phyloP scores from a whole-genome alignment of 2,113 vertebrate species.

The Pao palembangensis region DNA sequence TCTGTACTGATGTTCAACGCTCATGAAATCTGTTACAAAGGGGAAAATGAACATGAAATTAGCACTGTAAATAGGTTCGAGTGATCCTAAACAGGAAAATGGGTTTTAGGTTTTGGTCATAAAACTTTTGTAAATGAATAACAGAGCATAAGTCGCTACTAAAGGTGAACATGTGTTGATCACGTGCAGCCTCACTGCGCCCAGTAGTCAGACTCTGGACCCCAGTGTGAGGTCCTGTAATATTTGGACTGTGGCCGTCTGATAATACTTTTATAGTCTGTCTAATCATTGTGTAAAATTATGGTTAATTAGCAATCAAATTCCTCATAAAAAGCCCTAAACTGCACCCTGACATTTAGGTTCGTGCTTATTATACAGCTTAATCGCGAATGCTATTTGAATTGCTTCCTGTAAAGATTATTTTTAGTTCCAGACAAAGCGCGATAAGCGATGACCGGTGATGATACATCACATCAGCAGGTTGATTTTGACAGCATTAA shows the following conservation, averaged over 20 bases:
- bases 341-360: neutral
- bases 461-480: neutral
- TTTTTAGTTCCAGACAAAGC: neutral
- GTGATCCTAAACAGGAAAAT: too few species aligned
- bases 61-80: neutral
- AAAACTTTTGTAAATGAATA: neutral
- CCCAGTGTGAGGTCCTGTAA: neutral
- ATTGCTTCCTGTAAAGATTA: neutral
- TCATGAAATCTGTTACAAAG: constrained; percentile 25
- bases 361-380: neutral
- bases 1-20: neutral
- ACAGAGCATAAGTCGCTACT: neutral
- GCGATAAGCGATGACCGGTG: neutral
- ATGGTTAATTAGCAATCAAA: neutral
- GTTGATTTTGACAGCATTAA: too few species aligned
- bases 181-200: neutral
- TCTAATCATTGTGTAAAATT: constrained; percentile 4
- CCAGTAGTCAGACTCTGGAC: constrained; percentile 19
- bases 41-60: constrained; percentile 13
- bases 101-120: too few species aligned
- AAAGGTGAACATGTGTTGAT: neutral
- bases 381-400: neutral
- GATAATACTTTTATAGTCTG: constrained; percentile 1
- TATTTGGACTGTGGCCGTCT: constrained; percentile 11
- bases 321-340: neutral